Percentiles rank a stretch among this genome's conserved stretches.
phyloP scores from a whole-genome alignment of 2,888 invertebrate genomes.

The Morpho deidamia region DNA sequence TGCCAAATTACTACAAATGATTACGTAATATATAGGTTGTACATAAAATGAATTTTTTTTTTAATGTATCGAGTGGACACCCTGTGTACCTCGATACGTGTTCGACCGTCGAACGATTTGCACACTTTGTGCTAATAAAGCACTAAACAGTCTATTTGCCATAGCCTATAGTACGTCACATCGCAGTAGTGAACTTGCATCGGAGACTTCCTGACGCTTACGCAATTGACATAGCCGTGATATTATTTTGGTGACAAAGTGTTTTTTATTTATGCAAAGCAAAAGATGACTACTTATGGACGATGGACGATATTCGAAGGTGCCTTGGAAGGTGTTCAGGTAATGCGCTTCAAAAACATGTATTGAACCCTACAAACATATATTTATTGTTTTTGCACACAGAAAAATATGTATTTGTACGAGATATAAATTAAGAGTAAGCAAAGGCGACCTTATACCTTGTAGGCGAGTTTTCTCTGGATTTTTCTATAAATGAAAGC shows the following conservation, averaged over 20 bases:
- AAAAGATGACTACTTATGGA: constrained; percentile 51
- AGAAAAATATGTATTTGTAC: not conserved
- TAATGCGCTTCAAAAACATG: no score
- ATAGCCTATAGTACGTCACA: constrained; percentile 50
- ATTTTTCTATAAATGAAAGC: no score
- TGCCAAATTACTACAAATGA: no score
- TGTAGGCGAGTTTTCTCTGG: no score
- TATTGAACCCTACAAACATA: no score
- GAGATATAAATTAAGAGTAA: no score
- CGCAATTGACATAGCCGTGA: constrained; percentile 16
- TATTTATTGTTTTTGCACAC: no score
- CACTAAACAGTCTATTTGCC: constrained; percentile 65
- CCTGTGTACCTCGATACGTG: constrained; percentile 24
- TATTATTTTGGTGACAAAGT: constrained; percentile 19
- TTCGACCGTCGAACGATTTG: constrained; percentile 50
- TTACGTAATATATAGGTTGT: no score
- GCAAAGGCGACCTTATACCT: no score
- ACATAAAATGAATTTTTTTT: no score
- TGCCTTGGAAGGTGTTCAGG: constrained; percentile 58
- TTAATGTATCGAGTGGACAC: not conserved
- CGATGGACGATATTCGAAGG: constrained; percentile 64
- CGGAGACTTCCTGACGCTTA: constrained; percentile 28
- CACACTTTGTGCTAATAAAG: constrained; percentile 73
- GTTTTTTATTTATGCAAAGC: constrained; percentile 20
- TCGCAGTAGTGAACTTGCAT: constrained; percentile 46